These are phyloP conservation scores for Heliconius melpomene DNA, from an alignment of 1,140 invertebrate species.

Conservation along the genomic window DNA sequence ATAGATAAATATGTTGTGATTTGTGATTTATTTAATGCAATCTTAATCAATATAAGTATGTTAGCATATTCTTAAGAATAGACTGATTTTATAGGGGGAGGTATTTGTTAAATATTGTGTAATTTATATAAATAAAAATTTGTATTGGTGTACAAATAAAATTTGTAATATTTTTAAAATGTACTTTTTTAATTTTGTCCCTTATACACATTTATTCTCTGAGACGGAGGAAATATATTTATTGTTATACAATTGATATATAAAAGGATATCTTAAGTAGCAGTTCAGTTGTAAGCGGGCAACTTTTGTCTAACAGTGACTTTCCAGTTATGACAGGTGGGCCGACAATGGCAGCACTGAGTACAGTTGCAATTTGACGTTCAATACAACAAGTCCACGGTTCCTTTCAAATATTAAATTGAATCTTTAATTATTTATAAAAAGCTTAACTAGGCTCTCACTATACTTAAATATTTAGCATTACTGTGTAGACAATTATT, in stretches of 20 bases:
- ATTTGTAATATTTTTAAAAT: neutral
- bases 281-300: neutral
- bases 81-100: conserved; percentile 25
- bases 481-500: neutral
- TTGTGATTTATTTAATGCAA: conserved; percentile 14
- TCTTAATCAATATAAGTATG: neutral
- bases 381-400: neutral
- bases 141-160: conserved; percentile 10
- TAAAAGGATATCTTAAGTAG: neutral
- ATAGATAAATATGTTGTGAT: conserved; percentile 23
- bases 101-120: conserved; percentile 18
- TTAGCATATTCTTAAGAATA: conserved; percentile 11
- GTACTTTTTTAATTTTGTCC: neutral
- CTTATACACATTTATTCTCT: neutral
- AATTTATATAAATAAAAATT: neutral
- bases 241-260: too few species aligned
- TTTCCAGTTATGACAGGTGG: neutral
- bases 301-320: neutral
- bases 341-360: neutral
- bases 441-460: neutral
- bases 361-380: neutral
- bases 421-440: neutral
- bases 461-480: neutral
- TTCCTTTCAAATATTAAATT: neutral
- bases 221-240: too few species aligned